Percentiles rank a stretch among this genome's conserved stretches.
These are phyloP conservation scores for Pionites leucogaster DNA, from an alignment of 2,113 vertebrate genomes.

Conservation along the genomic window DNA sequence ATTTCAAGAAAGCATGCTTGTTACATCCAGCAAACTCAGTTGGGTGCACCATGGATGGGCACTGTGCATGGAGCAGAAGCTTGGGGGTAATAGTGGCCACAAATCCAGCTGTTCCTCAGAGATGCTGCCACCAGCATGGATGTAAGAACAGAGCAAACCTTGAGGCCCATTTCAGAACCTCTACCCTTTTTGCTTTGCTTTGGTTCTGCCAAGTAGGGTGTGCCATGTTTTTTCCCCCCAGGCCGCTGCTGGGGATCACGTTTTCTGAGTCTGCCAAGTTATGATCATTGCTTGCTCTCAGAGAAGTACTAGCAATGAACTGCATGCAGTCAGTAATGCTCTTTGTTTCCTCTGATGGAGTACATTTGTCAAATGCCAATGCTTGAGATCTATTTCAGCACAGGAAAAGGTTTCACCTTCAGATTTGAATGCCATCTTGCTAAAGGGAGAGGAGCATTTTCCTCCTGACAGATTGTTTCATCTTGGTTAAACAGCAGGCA, in stretches of 20 bases:
- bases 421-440: not conserved
- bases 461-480: not conserved
- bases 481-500: not conserved
- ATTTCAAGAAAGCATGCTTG: not conserved
- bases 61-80: not conserved
- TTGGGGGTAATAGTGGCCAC: not conserved
- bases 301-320: not conserved
- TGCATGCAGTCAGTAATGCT: not conserved
- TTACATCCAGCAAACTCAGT: not conserved
- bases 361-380: not conserved
- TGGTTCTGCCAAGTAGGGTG: not conserved
- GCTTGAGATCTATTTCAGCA: not conserved
- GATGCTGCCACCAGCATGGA: not conserved
- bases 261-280: not conserved
- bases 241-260: not conserved
- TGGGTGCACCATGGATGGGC: not conserved
- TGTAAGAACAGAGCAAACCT: not conserved
- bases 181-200: not conserved
- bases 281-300: fast-evolving
- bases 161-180: not conserved
- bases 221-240: not conserved
- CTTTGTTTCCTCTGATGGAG: not conserved
- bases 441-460: not conserved
- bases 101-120: not conserved
- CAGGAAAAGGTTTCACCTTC: not conserved